Base-by-base conservation (phyloP, 2,888 invertebrate species). In the Tanypteryx hageni region DNA sequence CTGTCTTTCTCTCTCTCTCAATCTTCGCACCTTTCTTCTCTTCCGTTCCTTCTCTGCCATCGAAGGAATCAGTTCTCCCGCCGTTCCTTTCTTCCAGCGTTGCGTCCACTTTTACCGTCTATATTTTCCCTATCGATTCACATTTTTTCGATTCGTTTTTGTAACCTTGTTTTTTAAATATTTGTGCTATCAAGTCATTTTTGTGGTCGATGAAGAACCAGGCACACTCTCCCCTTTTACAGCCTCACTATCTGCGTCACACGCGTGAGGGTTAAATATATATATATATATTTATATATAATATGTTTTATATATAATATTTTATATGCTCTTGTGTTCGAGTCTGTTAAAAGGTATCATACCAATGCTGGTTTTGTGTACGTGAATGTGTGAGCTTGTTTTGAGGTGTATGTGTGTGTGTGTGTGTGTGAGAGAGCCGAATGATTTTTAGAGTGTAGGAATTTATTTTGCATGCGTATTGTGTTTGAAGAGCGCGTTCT, bases 141-240 rank as follows among this genome's bases (percentile, higher is more conserved):
- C 44, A 44, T 44, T 44, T 44, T 44, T 44, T 44, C 44, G 44
- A 44, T 44, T 44, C 44, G 44, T 44, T 44, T 83, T 83, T 83
- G n/a, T 57, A 56, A 83, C 83, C 83, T 83, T 83, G 14, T 82
- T 83, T 83, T 56, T 44, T 83, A 57, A 83, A 83, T 83, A 57
- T 83, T 83, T 83, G 18, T 57, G 83, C 83, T 83, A 83, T 83
- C 83, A 83, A 83, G 83, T 83, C 83, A 83, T 82, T 83, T 83
- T 83, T 83, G 83, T 83, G 83, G 83, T 83, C 83, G 83, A 83
- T 83, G 83, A 83, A 83, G 83, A 83, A 83, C 83, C 83, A 83
- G 83, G 83, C 83, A 83, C 83, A 83, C 83, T 16, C 83, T 83
- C 57, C n/a, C 83, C 56, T 57, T 57, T 56, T 56, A 83, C 57